Evolutionary conservation across 1,140 invertebrate species (phyloP).

Genomic region (Drepana arcuata): DNA sequence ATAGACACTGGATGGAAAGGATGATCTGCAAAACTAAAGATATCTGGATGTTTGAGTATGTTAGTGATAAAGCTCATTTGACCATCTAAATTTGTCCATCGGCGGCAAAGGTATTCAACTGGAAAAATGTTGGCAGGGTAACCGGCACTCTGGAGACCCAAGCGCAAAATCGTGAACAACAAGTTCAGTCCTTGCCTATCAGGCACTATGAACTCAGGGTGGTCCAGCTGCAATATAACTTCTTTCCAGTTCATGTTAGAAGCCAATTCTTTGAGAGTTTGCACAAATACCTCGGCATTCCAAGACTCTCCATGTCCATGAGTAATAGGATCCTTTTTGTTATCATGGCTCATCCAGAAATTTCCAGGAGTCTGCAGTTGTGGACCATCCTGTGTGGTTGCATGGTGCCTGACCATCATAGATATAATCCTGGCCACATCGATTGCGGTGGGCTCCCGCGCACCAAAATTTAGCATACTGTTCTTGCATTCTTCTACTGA

Average conservation of each 20-base stretch:
- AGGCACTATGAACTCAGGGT: conserved; percentile 90
- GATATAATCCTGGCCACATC: conserved; percentile 88
- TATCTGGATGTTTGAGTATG: conserved; percentile 91
- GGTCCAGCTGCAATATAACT: conserved; percentile 91
- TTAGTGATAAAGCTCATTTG: conserved; percentile 91
- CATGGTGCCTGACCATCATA: conserved; percentile 89
- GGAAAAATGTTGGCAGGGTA: conserved; percentile 86
- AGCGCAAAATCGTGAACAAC: conserved; percentile 83
- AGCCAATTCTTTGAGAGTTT: conserved; percentile 90
- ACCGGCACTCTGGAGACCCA: conserved; percentile 83
- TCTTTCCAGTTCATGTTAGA: conserved; percentile 93
- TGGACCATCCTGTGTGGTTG: conserved; percentile 78
- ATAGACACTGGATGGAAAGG: conserved; percentile 87
- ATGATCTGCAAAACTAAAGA: conserved; percentile 95
- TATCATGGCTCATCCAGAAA: conserved; percentile 72
- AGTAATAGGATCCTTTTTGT: conserved; percentile 56
- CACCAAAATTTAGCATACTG: conserved; percentile 83
- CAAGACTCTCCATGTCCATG: conserved; percentile 75
- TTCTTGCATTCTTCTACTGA: conserved; percentile 92
- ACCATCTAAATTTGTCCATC: conserved; percentile 94
- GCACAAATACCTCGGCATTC: conserved; percentile 95
- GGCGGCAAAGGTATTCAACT: conserved; percentile 89
- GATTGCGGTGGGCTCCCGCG: conserved; percentile 82
- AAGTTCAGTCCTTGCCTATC: conserved; percentile 88
- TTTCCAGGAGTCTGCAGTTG: conserved; percentile 76